Evolutionary conservation across 2,888 invertebrate species (phyloP).

Genomic region (Zaprionus obscuricornis): DNA sequence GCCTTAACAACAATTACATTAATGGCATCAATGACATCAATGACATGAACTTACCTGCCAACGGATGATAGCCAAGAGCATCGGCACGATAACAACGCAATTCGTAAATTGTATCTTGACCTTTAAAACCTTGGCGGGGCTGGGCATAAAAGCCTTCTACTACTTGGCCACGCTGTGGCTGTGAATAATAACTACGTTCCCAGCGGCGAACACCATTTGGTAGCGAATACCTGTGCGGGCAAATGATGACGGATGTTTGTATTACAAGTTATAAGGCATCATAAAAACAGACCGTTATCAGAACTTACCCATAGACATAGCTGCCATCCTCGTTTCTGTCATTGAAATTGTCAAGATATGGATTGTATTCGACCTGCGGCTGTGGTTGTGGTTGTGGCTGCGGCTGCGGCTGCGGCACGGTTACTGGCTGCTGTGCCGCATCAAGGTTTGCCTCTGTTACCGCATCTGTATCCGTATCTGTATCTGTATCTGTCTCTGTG

Average conservation of each 20-base stretch:
- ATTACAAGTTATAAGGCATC: too few relatives aligned
- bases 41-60: conserved; percentile 44
- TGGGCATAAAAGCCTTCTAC: conserved; percentile 70
- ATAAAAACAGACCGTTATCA: too few relatives aligned
- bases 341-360: conserved; percentile 65
- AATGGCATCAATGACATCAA: too few relatives aligned
- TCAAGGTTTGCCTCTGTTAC: too few relatives aligned
- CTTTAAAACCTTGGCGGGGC: conserved; percentile 47
- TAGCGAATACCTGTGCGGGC: conserved; percentile 64
- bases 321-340: conserved; percentile 66
- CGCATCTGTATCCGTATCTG: conserved; percentile 6
- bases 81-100: conserved; percentile 72
- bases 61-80: conserved; percentile 52
- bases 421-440: conserved; percentile 11
- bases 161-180: conserved; percentile 39
- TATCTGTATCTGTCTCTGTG: neutral
- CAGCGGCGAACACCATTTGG: conserved; percentile 73
- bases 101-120: conserved; percentile 44
- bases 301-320: conserved; percentile 67
- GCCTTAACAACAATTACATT: neutral
- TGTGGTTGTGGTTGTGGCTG: too few relatives aligned
- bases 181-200: conserved; percentile 54
- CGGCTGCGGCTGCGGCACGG: too few relatives aligned
- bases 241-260: too few relatives aligned
- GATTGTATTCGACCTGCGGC: conserved; percentile 49